phyloP scores from a whole-genome alignment of 2,797 vertebrate species.

The Anableps anableps region DNA sequence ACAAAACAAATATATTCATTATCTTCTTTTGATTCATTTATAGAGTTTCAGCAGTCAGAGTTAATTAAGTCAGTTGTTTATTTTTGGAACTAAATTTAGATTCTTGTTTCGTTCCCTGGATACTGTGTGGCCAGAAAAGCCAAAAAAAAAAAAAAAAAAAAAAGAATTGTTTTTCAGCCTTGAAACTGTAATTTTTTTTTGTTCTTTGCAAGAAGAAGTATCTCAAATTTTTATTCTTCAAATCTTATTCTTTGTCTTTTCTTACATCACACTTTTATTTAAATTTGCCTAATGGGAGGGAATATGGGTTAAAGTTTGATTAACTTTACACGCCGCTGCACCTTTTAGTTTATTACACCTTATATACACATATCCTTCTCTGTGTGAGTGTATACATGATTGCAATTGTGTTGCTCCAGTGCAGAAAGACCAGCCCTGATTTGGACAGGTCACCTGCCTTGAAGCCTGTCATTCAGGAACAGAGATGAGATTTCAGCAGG shows the following conservation, averaged over 20 bases:
- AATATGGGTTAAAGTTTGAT: background rate
- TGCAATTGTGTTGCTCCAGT: background rate
- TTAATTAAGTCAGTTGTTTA: slow-evolving; percentile 1
- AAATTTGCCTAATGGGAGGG: background rate
- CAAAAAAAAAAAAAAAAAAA: background rate
- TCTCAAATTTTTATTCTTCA: background rate
- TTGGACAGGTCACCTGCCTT: background rate
- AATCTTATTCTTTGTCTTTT: background rate
- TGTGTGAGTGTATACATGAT: background rate
- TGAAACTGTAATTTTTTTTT: background rate
- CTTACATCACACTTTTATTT: background rate
- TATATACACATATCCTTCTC: background rate
- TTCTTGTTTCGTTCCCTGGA: background rate
- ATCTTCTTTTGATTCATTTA: background rate
- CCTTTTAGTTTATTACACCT: background rate
- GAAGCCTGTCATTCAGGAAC: background rate
- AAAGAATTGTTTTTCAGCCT: background rate
- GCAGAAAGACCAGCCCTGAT: too few relatives aligned
- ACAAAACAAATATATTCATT: background rate
- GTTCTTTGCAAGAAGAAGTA: background rate
- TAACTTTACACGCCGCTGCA: background rate
- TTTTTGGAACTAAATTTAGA: slow-evolving; percentile 1
- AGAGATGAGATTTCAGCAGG: background rate
- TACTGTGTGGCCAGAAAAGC: background rate
- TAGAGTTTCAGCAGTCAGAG: background rate